A percentile compares a stretch with the other conserved stretches of the same genome.
phyloP scores from a whole-genome alignment of 64 coral and sea anemone species.

The Hydrozoanthus tunicans region DNA sequence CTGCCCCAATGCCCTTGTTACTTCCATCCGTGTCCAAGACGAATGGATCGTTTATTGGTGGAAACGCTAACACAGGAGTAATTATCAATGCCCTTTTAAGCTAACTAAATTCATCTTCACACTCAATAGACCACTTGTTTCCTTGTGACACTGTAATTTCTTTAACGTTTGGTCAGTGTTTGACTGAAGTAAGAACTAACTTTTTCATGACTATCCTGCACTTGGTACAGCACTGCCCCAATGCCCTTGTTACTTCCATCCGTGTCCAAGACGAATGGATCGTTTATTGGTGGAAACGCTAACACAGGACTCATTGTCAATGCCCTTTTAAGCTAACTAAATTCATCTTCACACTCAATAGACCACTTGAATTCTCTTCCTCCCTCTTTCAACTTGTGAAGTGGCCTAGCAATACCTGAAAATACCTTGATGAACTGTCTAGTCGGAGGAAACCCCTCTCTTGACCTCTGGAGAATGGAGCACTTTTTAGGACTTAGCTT shows the following conservation, averaged over 20 bases:
- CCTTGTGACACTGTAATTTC: slow-evolving; percentile 8
- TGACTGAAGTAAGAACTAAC: slow-evolving; percentile 32
- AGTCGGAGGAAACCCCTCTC: slow-evolving; percentile 56
- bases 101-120: slow-evolving; percentile 21
- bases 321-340: slow-evolving; percentile 17
- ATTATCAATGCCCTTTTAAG: slow-evolving; percentile 28
- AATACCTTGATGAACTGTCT: slow-evolving; percentile 39
- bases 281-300: slow-evolving; percentile 2
- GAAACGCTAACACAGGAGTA: slow-evolving; percentile 52
- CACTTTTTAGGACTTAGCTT: slow-evolving; percentile 66
- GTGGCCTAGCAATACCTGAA: slow-evolving; percentile 24
- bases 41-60: slow-evolving; percentile 1
- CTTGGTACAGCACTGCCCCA: slow-evolving; percentile 55
- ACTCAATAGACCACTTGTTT: slow-evolving; percentile 24
- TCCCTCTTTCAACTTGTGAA: slow-evolving; percentile 56
- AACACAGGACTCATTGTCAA: slow-evolving; percentile 41
- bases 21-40: slow-evolving; percentile 21
- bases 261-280: slow-evolving; percentile 31
- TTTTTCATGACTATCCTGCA: slow-evolving; percentile 49
- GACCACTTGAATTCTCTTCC: slow-evolving; percentile 45
- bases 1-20: slow-evolving; percentile 18
- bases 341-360: slow-evolving; percentile 18
- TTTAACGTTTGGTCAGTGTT: slow-evolving; percentile 9
- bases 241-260: slow-evolving; percentile 7
- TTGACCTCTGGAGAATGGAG: slow-evolving; percentile 3